Evolutionary conservation across 2,797 vertebrate species (phyloP).

Genomic region (Scleropages formosus): DNA sequence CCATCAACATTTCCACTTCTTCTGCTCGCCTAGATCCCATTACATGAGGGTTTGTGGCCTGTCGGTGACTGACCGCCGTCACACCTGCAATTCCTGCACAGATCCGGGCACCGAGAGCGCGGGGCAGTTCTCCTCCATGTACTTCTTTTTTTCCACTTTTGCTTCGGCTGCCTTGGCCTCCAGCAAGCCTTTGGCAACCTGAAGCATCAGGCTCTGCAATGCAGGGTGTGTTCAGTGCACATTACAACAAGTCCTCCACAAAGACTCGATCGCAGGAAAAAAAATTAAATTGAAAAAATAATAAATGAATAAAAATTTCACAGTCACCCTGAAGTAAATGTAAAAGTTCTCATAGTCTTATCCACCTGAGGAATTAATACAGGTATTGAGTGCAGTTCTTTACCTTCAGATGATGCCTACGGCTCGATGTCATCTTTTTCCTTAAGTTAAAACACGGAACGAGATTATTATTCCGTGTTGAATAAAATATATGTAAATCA

Average conservation of each 20-base stretch:
- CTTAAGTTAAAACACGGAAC: conserved; percentile 50
- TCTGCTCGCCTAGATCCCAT: neutral
- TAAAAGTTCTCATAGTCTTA: no score
- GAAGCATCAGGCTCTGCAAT: conserved; percentile 77
- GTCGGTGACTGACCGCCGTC: neutral
- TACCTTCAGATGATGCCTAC: conserved; percentile 71
- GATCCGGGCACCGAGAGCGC: conserved; percentile 64
- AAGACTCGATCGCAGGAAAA: no score
- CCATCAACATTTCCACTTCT: neutral
- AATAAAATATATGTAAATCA: neutral
- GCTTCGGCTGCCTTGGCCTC: conserved; percentile 65
- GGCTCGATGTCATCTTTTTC: conserved; percentile 73
- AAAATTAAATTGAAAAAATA: no score
- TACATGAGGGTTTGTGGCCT: neutral
- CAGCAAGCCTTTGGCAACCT: conserved; percentile 68
- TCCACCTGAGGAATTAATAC: neutral
- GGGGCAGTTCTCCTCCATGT: conserved; percentile 70
- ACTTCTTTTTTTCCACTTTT: conserved; percentile 67
- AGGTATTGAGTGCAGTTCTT: neutral
- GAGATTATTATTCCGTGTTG: neutral
- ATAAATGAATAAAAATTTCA: neutral
- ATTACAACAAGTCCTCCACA: neutral
- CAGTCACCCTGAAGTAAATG: no score
- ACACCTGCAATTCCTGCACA: conserved; percentile 74
- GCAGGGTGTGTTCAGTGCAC: neutral